Evolutionary conservation across 1,140 invertebrate genomes (phyloP), one percentile per base, ranked within the genome.

Genomic region (Charaxes varanes): DNA sequence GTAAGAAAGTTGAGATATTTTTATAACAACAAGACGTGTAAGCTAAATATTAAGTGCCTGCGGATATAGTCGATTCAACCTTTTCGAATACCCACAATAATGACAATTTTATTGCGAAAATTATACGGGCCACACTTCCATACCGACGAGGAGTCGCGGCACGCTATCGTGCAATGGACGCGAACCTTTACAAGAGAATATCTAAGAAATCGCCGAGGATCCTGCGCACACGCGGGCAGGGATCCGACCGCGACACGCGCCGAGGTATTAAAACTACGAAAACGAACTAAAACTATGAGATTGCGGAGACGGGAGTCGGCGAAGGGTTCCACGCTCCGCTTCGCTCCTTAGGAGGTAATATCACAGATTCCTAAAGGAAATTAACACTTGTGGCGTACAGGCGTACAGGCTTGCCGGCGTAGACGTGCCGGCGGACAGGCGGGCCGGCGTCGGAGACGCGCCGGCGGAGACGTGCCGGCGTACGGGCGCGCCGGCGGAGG

Each of bases 311-410:
- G 30, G 35, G 34, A 16, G 28, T 17, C 28, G 45, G 27, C 30
- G 19, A 41, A 38, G 35, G 16, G 22, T 30, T 30, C 10, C 27
- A 18, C 23, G 23, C 7, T 33, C 42, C 59, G 50, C 40, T 35
- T 53, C 44, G 62, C 62, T 72, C 60, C 76, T 73, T 77, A 80
- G 71, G 62, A 68, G 70, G 71, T 78, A 78, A 80, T 78, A 78
- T 80, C 73, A 78, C 76, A 78, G 76, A 76, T 80, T 72, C 62
- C 69, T 71, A 73, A 66, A 62, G 38, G 38, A 64, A 64, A 60
- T 38, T 32, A 37, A 45, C 26, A 45, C 35, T 28, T 28, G 27
- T 10, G 35, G 10, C 12, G n/a, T 12, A 6, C 10, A 15, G 13
- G 21, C 12, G 34, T 7, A 7, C 34, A 11, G 2, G 15, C 8